These are phyloP conservation scores for Rhincodon typus DNA, from an alignment of 2,797 vertebrate species.

Conservation along the genomic window DNA sequence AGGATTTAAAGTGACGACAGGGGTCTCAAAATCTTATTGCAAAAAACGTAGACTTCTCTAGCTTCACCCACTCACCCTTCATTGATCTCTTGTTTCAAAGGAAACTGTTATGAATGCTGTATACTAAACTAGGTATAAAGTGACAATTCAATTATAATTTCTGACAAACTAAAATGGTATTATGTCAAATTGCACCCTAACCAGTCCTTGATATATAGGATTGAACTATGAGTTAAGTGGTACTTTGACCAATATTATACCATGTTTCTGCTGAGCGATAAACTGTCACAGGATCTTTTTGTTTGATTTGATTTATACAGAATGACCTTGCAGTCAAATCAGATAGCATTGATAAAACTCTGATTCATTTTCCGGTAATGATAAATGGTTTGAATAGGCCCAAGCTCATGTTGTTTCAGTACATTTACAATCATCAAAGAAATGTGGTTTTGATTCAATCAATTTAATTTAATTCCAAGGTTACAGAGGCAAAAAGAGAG, in stretches of 20 bases:
- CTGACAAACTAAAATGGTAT: background rate
- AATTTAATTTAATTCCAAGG: background rate
- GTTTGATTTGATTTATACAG: background rate
- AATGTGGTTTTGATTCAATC: conserved; percentile 2
- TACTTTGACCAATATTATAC: background rate
- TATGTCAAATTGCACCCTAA: background rate
- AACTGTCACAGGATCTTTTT: background rate
- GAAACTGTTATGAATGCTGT: background rate
- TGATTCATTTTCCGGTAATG: background rate
- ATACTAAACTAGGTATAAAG: background rate
- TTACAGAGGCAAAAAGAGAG: background rate
- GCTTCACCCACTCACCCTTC: background rate
- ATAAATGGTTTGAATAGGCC: background rate
- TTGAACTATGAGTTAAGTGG: background rate
- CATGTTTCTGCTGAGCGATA: background rate
- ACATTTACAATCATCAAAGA: background rate
- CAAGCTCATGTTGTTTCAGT: background rate
- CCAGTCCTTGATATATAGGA: background rate
- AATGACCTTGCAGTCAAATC: conserved; percentile 1
- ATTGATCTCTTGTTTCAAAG: background rate
- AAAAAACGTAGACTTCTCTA: background rate
- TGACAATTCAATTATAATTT: background rate
- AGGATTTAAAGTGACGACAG: background rate
- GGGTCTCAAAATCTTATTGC: background rate
- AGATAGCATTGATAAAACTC: background rate